Percentiles rank a stretch among this genome's conserved stretches.
These are phyloP conservation scores for Volucella inflata DNA, from an alignment of 2,888 invertebrate species.

Conservation along the genomic window DNA sequence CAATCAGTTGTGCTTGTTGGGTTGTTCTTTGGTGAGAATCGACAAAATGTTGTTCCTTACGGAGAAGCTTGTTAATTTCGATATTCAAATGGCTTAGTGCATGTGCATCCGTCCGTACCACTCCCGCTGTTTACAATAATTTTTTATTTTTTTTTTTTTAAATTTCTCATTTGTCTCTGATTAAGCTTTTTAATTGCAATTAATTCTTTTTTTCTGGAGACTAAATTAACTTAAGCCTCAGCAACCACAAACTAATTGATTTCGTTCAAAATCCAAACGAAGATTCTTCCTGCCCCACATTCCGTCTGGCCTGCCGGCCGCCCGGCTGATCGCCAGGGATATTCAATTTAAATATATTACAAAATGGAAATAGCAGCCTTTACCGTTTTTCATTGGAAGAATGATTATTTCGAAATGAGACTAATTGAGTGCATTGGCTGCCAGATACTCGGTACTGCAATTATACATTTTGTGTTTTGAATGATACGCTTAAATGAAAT, in stretches of 20 bases:
- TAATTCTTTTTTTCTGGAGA: not conserved
- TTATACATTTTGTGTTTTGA: not conserved
- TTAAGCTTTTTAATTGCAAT: too few species aligned
- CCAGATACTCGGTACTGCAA: slow-evolving; percentile 1
- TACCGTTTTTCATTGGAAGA: slow-evolving; percentile 16
- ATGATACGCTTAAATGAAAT: not conserved
- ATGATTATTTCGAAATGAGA: slow-evolving; percentile 54
- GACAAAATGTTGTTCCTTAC: too few species aligned
- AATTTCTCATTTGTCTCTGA: too few species aligned
- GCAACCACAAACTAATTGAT: slow-evolving; percentile 56
- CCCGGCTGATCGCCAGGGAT: not conserved
- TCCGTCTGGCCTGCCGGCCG: not conserved
- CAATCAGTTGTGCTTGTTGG: too few species aligned
- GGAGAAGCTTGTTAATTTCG: too few species aligned
- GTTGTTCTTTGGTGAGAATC: too few species aligned
- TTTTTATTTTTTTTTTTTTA: too few species aligned
- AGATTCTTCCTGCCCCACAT: not conserved
- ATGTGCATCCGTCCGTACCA: too few species aligned
- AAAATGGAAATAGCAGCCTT: slow-evolving; percentile 1
- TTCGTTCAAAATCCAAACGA: slow-evolving; percentile 31
- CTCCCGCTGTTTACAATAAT: too few species aligned
- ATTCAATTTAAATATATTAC: slow-evolving; percentile 54
- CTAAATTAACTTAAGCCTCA: slow-evolving; percentile 48
- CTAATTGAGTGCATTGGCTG: slow-evolving; percentile 54
- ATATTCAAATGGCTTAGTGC: too few species aligned